Evolutionary conservation across 2,797 vertebrate genomes (phyloP).

Genomic region (Hafferia zeledoni): DNA sequence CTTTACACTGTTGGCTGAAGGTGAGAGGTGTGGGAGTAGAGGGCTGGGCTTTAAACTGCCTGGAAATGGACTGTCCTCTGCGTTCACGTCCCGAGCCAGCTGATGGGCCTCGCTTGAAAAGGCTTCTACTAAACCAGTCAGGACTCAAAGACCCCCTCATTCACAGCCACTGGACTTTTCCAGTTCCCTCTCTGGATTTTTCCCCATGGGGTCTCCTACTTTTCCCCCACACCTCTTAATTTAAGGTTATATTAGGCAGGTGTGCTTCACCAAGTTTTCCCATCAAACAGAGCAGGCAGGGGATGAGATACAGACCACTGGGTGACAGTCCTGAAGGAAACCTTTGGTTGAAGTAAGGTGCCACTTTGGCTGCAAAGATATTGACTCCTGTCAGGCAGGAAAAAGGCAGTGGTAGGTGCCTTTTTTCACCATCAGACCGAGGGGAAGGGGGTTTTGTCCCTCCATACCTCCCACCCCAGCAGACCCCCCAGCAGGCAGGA

Average conservation of each 20-base stretch:
- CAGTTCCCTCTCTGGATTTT: background rate
- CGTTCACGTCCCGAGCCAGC: rapidly evolving
- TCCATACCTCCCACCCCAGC: background rate
- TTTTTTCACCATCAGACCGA: background rate
- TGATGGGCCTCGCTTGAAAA: background rate
- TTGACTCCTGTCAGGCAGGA: background rate
- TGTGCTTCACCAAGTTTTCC: background rate
- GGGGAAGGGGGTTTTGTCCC: background rate
- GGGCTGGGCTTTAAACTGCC: background rate
- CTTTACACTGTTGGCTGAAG: background rate
- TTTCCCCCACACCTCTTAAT: too few species aligned
- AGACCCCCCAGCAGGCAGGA: background rate
- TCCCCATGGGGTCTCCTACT: background rate
- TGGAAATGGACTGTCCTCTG: background rate
- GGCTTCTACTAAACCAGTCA: background rate
- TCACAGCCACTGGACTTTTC: background rate
- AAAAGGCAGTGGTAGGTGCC: background rate
- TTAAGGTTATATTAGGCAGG: background rate
- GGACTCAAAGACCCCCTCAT: background rate
- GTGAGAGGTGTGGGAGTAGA: background rate
- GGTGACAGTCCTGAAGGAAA: background rate
- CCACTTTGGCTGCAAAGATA: background rate
- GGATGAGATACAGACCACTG: background rate
- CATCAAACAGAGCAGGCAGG: background rate
- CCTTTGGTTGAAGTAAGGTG: background rate